Percentiles rank a stretch among this genome's conserved stretches.
phyloP scores from a whole-genome alignment of 2,888 invertebrate species.

The Epistrophe eligans region DNA sequence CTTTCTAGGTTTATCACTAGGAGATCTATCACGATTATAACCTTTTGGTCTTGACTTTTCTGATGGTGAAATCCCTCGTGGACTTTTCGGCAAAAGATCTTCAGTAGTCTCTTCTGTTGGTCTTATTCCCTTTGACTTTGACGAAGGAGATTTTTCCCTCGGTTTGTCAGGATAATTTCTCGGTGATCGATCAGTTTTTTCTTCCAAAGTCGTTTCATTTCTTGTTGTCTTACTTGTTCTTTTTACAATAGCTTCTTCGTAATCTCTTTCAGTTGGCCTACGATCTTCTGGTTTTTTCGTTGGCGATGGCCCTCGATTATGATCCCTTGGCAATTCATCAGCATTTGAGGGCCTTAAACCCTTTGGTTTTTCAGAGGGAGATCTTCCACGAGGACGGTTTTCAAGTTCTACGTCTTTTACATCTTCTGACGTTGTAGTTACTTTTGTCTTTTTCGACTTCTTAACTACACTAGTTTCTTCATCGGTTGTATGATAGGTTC shows the following conservation, averaged over 20 bases:
- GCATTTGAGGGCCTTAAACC: neutral
- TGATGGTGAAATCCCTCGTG: neutral
- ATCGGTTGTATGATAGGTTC: neutral
- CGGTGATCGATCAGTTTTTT: neutral
- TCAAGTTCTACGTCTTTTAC: neutral
- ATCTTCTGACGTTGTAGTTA: neutral
- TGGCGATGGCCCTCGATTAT: neutral
- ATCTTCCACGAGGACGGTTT: neutral
- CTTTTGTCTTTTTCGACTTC: neutral
- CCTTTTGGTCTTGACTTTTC: neutral
- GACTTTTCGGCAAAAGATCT: neutral
- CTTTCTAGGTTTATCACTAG: neutral
- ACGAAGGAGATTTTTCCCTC: neutral
- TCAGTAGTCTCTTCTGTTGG: neutral
- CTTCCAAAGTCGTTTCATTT: slow-evolving; percentile 9
- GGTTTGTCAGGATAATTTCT: neutral
- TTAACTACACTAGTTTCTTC: slow-evolving; percentile 1
- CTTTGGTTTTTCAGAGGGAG: slow-evolving; percentile 13
- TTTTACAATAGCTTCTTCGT: slow-evolving; percentile 5
- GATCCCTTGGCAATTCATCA: neutral
- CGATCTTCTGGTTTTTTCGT: slow-evolving; percentile 2
- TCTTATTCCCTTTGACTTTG: neutral
- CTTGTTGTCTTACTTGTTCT: slow-evolving; percentile 18
- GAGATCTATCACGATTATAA: slow-evolving; percentile 1
- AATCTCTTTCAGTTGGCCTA: neutral